Conservation (phyloP, 1,140 invertebrate species). For the Solen grandis region DNA sequence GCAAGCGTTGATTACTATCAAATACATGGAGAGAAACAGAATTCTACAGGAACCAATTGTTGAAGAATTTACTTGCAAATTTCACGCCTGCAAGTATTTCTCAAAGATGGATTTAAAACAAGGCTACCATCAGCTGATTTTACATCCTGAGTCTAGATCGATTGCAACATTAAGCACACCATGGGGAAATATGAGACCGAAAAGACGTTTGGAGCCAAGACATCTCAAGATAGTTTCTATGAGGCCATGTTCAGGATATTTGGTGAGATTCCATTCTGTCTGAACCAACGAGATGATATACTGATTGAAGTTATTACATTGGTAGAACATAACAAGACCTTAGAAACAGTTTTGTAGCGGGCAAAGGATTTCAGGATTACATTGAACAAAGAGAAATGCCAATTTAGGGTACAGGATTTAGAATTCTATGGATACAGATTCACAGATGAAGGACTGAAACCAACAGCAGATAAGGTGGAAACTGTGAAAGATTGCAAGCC, state of each 20-base stretch:
- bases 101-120: slow-evolving; percentile 41
- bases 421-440: slow-evolving; percentile 63
- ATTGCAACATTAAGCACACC: slow-evolving; percentile 37
- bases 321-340: slow-evolving; percentile 63
- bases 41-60: slow-evolving; percentile 36
- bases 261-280: slow-evolving; percentile 52
- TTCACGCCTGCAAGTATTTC: slow-evolving; percentile 42
- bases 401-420: slow-evolving; percentile 56
- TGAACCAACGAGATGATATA: slow-evolving; percentile 57
- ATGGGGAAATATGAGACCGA: slow-evolving; percentile 43
- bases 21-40: slow-evolving; percentile 45
- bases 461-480: slow-evolving; percentile 59
- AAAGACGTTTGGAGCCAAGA: slow-evolving; percentile 41
- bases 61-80: slow-evolving; percentile 50
- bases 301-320: slow-evolving; percentile 31
- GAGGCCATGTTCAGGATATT: slow-evolving; percentile 50
- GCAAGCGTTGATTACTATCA: slow-evolving; percentile 50
- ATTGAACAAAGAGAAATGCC: slow-evolving; percentile 62
- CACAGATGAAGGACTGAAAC: slow-evolving; percentile 58
- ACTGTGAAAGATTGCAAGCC: slow-evolving; percentile 58
- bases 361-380: slow-evolving; percentile 56
- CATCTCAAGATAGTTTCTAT: slow-evolving; percentile 57
- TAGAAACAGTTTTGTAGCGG: slow-evolving; percentile 53
- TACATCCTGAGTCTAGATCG: too few relatives aligned
- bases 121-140: slow-evolving; percentile 53